These are phyloP conservation scores for Varanus komodoensis DNA, from an alignment of 2,113 vertebrate genomes.

Conservation along the genomic window DNA sequence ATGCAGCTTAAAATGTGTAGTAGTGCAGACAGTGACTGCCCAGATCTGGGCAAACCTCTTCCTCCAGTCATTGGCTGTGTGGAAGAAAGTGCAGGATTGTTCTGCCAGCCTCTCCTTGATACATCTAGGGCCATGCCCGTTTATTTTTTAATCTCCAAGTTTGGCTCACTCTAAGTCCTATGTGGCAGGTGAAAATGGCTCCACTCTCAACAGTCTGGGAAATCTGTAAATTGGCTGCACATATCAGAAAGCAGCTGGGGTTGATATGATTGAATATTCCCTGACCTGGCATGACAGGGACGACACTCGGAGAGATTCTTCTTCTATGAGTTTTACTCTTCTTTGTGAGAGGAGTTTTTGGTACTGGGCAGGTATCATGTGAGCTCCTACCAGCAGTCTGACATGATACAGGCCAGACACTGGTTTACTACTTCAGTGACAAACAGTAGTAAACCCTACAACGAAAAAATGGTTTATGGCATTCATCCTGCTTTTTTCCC, in stretches of 20 bases:
- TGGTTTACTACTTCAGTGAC: not conserved
- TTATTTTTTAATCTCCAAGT: not conserved
- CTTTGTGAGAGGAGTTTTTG: not conserved
- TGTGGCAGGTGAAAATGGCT: not conserved
- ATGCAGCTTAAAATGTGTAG: not conserved
- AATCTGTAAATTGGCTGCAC: not conserved
- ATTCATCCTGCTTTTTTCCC: not conserved
- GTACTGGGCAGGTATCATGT: not conserved
- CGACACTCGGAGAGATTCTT: not conserved
- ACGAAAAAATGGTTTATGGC: not conserved
- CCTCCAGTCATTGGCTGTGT: too few species aligned
- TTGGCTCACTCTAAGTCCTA: not conserved
- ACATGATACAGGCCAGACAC: not conserved
- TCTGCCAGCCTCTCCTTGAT: not conserved
- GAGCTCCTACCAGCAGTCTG: not conserved
- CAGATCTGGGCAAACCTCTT: not conserved
- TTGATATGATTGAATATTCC: not conserved
- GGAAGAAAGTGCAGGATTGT: too few species aligned
- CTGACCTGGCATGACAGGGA: not conserved
- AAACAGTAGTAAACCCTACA: not conserved
- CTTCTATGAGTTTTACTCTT: not conserved
- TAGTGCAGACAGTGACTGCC: not conserved
- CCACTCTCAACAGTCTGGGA: not conserved
- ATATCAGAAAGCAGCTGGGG: not conserved
- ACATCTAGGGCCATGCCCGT: not conserved